Conservation (phyloP, 2,888 invertebrate species). For the Tuberolachnus salignus region DNA sequence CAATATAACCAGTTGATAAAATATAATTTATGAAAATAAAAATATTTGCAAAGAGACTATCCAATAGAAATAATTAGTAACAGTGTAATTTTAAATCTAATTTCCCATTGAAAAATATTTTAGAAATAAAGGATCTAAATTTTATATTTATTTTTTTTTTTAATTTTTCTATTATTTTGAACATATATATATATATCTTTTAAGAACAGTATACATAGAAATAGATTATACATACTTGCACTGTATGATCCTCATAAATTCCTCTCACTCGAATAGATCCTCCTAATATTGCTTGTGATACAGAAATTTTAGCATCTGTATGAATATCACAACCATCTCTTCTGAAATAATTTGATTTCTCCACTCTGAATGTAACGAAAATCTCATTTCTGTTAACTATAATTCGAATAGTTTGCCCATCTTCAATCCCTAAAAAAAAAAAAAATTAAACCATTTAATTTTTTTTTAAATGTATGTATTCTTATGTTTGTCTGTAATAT, state of each 20-base stretch:
- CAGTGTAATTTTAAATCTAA: too few species aligned
- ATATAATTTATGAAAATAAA: too few species aligned
- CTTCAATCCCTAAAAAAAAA: slow-evolving; percentile 76
- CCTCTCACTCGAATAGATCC: slow-evolving; percentile 92
- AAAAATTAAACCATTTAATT: not conserved
- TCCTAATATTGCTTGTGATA: slow-evolving; percentile 91
- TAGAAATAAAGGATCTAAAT: too few species aligned
- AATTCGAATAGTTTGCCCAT: slow-evolving; percentile 96
- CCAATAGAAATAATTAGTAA: too few species aligned
- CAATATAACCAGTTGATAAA: too few species aligned
- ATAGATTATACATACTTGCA: slow-evolving; percentile 72
- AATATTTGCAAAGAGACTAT: too few species aligned
- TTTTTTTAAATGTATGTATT: not conserved
- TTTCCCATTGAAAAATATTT: too few species aligned
- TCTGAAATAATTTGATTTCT: slow-evolving; percentile 84
- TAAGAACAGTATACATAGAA: too few species aligned
- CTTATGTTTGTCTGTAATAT: too few species aligned
- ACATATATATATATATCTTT: not conserved
- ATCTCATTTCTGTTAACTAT: slow-evolving; percentile 90
- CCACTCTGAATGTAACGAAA: slow-evolving; percentile 92
- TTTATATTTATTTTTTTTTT: too few species aligned
- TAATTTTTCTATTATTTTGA: too few species aligned
- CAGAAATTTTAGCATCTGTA: slow-evolving; percentile 87
- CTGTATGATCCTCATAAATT: slow-evolving; percentile 90
- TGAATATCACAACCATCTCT: slow-evolving; percentile 95